phyloP scores from a whole-genome alignment of 2,888 invertebrate species.

The Torymus texanus region DNA sequence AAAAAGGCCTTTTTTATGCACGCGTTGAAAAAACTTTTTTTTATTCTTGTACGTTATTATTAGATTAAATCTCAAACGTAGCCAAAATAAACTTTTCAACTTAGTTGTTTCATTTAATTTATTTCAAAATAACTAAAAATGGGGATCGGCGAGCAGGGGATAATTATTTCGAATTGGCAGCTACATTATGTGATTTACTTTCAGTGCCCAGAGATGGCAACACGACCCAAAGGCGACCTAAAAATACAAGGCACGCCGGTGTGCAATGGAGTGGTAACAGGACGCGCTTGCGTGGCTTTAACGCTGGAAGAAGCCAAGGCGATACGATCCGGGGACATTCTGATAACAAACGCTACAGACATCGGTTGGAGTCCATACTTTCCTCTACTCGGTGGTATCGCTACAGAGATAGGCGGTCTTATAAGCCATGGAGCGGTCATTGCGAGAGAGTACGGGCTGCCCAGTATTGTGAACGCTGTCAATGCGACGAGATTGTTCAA shows the following conservation, averaged over 20 bases:
- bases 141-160: no score
- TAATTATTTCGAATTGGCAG: no score
- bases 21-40: no score
- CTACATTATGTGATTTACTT: no score
- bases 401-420: constrained; percentile 89
- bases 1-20: no score
- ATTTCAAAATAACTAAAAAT: no score
- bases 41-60: no score
- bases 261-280: constrained; percentile 82
- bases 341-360: constrained; percentile 87
- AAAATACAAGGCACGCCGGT: constrained; percentile 82
- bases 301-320: constrained; percentile 80
- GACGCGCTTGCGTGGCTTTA: constrained; percentile 84
- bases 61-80: no score
- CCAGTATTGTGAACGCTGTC: constrained; percentile 86
- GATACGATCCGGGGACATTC: constrained; percentile 79
- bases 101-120: no score
- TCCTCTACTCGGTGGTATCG: constrained; percentile 85
- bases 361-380: constrained; percentile 92
- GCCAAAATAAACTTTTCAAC: no score
- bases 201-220: no score
- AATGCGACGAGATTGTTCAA: constrained; percentile 82
- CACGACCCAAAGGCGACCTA: neutral
- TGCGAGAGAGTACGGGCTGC: constrained; percentile 88
- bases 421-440: constrained; percentile 91